Base-by-base conservation (phyloP, 1,140 invertebrate species). In the Ooceraea biroi region DNA sequence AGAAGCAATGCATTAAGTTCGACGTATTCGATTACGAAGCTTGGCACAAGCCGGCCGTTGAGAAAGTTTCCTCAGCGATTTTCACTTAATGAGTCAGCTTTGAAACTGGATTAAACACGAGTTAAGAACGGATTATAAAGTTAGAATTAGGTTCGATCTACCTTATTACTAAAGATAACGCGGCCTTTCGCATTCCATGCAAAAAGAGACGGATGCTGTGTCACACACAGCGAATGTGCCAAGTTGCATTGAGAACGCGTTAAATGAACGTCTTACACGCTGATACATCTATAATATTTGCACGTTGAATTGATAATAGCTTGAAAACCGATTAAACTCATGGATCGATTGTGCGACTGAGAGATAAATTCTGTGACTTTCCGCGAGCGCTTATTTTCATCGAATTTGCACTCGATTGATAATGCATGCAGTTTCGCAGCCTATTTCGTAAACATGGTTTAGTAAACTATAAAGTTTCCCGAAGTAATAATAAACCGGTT, bases 71-170 rank as follows among this genome's bases (percentile, higher is more conserved):
- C 50, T 50, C 76, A 57, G 50, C 76, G 76, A 80, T 80, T 80
- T 80, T 80, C 65, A 80, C 76, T 71, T 80, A 80, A 80, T 80
- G 66, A 80, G 76, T 80, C 76, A 69, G 76, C 50, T 80, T 71
- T 71, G 76, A 80, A 80, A 80, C 76, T 80, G 76, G 76, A 80
- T 80, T 80, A 80, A 80, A 80, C 76, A 80, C 65, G 76, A 80
- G 76, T 80, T 80, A 80, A 80, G 65, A 22, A 58, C 22, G 65
- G 76, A 80, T 80, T 80, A 71, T 80, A 80, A 80, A 80, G 76
- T 80, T 80, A 80, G 76, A 80, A 80, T 80, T 80, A 80, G 52
- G 68, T 80, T 71, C 76, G 76, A 80, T 80, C 76, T 71, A 44
- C 41, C 65, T 80, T 80, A 80, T 80, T 80, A 80, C 73, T 44